phyloP scores from a whole-genome alignment of 1,140 invertebrate species.

The Eufriesea mexicana region DNA sequence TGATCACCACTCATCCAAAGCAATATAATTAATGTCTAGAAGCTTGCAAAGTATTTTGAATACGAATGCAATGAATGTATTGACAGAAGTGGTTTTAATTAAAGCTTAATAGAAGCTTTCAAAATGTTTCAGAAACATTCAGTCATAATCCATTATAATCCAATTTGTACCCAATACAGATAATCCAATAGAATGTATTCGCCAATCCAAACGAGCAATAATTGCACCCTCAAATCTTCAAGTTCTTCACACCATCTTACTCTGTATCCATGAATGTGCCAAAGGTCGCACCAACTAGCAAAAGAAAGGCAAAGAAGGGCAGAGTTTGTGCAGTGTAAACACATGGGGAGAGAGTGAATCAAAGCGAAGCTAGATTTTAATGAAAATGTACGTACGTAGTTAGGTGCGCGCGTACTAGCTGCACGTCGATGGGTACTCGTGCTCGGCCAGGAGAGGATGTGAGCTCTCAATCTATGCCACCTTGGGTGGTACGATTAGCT shows the following conservation, averaged over 20 bases:
- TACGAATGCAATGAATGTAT: too few relatives aligned
- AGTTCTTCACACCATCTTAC: too few relatives aligned
- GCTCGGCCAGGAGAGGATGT: conserved; percentile 74
- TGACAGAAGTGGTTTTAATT: too few relatives aligned
- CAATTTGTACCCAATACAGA: too few relatives aligned
- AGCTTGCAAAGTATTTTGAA: too few relatives aligned
- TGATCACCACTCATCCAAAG: too few relatives aligned
- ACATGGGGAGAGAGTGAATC: neutral
- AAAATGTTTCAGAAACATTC: too few relatives aligned
- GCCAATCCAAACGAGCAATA: too few relatives aligned
- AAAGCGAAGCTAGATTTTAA: conserved; percentile 7
- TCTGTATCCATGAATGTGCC: too few relatives aligned
- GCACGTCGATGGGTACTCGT: conserved; percentile 9
- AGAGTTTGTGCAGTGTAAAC: neutral
- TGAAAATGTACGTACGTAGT: conserved; percentile 32
- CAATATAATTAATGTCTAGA: neutral
- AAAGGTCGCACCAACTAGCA: neutral
- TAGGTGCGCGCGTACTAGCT: conserved; percentile 28
- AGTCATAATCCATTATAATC: too few relatives aligned
- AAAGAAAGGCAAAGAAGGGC: neutral
- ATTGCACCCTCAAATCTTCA: neutral
- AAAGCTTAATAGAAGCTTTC: too few relatives aligned
- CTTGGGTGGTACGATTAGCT: conserved; percentile 82
- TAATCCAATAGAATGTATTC: too few relatives aligned
- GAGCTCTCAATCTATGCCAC: conserved; percentile 82